These are phyloP conservation scores for Myotis vivesi DNA, from an alignment of 2,797 vertebrate genomes.

Conservation along the genomic window DNA sequence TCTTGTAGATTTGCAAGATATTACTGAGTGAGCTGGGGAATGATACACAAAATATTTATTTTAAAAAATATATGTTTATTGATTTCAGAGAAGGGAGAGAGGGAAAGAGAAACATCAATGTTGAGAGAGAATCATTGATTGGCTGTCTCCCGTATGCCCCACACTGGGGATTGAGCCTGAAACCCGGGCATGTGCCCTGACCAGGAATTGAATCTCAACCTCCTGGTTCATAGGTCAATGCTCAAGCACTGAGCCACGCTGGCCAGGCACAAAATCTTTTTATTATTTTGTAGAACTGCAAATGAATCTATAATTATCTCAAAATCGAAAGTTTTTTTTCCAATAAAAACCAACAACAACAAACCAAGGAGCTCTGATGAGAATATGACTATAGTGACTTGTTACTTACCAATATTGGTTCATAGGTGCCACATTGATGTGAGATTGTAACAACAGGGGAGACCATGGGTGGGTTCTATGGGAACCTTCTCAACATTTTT, in stretches of 20 bases:
- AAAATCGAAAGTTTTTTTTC: neutral
- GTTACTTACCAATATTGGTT: neutral
- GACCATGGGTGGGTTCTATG: no score
- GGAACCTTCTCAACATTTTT: neutral
- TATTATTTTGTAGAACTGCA: neutral
- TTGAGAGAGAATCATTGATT: no score
- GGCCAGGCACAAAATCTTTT: neutral
- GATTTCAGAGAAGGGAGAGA: no score
- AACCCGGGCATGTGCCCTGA: no score
- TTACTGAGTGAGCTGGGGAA: neutral
- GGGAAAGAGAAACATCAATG: no score
- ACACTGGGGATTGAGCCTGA: no score
- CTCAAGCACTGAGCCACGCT: no score
- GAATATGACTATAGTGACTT: neutral
- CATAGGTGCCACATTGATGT: neutral
- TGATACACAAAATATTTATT: neutral
- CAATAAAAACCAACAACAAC: neutral
- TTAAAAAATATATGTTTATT: no score
- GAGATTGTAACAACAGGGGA: neutral
- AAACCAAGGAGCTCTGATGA: neutral
- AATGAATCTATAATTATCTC: neutral
- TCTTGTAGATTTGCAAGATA: neutral
- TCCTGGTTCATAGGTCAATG: no score
- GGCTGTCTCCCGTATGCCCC: no score
- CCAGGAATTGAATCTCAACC: no score